Base-by-base conservation (phyloP, 2,797 vertebrate genomes). In the Sebastolobus alascanus region DNA sequence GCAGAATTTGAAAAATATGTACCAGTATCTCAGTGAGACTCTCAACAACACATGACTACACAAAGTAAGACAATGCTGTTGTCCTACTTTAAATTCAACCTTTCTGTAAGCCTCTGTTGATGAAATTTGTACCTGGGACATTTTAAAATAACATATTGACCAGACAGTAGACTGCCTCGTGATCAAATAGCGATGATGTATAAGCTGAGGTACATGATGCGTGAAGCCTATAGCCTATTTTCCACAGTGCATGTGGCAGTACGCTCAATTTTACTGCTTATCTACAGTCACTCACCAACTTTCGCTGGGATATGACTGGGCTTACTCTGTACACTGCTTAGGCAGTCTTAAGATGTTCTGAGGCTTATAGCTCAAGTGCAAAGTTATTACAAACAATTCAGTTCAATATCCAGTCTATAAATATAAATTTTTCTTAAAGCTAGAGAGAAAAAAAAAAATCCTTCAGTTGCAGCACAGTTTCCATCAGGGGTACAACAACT, bases 151-250 rank as follows among this genome's bases (percentile, higher is more conserved):
- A 84, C 73, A 71, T 68, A 79, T 73, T 25, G 68, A 73, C 77
- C 58, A 79, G 78, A 87, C 71, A 82, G 64, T 11, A 66, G 61
- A 69, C 70, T 54, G 56, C 61, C 33, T 79, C 35, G 31, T 71
- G 71, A 85, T 87, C 68, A 70, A 75, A 73, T 20, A 80, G 50
- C 70, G 80, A 80, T 75, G 73, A 86, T 88, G 67, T 89, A 54
- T 83, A 78, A 81, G 73, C 75, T 75, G 65, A 66, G 66, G 75
- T 71, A 54, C 73, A 82, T 86, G 81, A 90, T 83, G 90, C 56
- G 38, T 91, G 77, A 91, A 82, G 84, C 84, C 80, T 83, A 65
- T 68, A 88, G 85, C 79, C 75, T 82, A 85, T 89, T 91, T 90
- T 82, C 73, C 70, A 79, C 78, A 71, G 86, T 43, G 46, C 77